A percentile compares a stretch with the other conserved stretches of the same genome.
These are phyloP conservation scores for Hippocampus barbouri DNA, from an alignment of 2,113 vertebrate species.

Conservation along the genomic window DNA sequence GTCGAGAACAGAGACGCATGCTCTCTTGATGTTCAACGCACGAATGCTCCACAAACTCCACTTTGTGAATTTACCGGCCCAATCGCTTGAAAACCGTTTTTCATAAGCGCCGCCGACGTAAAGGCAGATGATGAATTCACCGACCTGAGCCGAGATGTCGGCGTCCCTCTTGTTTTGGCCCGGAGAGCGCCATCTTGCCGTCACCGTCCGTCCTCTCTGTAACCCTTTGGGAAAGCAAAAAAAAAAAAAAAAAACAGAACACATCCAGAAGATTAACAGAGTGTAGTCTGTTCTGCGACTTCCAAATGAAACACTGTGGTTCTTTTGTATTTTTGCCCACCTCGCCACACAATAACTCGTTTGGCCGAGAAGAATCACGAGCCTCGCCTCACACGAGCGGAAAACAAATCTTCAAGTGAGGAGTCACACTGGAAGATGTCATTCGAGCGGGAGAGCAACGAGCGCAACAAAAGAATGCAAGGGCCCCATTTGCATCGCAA, in stretches of 20 bases:
- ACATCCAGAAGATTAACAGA: conserved; percentile 18
- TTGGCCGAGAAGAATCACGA: conserved; percentile 42
- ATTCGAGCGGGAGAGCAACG: not conserved
- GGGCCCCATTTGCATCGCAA: conserved; percentile 8
- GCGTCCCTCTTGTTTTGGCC: conserved; percentile 48
- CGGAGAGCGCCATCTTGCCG: conserved; percentile 55
- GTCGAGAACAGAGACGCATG: too few species aligned
- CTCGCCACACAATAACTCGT: conserved; percentile 33
- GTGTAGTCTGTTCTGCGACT: conserved; percentile 20
- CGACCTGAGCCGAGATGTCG: conserved; percentile 47
- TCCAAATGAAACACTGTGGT: not conserved
- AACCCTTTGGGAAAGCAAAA: conserved; percentile 43
- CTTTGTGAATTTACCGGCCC: not conserved
- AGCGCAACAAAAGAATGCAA: not conserved
- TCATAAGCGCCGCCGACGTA: too few species aligned
- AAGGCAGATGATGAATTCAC: conserved; percentile 13
- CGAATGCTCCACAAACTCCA: not conserved
- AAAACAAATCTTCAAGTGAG: conserved; percentile 27
- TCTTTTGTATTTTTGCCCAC: not conserved
- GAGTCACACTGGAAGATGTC: conserved; percentile 3
- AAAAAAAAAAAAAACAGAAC: conserved; percentile 6
- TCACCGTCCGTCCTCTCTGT: conserved; percentile 39
- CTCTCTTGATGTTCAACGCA: not conserved
- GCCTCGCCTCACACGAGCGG: not conserved
- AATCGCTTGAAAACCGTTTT: not conserved